These are phyloP conservation scores for Hycleus cichorii DNA, from an alignment of 1,140 invertebrate species.

Conservation along the genomic window DNA sequence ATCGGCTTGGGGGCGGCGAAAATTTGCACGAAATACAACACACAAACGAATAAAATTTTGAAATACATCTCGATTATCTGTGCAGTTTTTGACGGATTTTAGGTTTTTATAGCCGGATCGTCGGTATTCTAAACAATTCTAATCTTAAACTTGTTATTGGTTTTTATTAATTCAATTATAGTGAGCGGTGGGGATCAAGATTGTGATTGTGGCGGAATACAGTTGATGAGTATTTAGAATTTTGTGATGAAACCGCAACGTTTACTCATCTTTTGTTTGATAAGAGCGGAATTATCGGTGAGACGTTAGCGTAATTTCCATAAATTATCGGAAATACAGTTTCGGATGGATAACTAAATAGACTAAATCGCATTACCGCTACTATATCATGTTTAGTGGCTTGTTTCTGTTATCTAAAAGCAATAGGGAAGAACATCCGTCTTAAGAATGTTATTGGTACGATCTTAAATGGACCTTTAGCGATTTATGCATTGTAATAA, in stretches of 20 bases:
- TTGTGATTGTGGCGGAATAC: neutral
- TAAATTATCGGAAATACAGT: conserved; percentile 15
- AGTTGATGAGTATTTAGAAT: too few relatives aligned
- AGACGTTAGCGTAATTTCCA: conserved; percentile 7
- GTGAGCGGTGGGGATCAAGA: neutral
- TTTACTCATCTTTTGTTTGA: too few relatives aligned
- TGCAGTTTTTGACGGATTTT: neutral
- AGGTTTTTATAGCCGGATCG: too few relatives aligned
- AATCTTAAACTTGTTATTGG: too few relatives aligned
- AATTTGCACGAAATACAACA: neutral
- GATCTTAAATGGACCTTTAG: conserved; percentile 25
- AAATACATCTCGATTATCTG: neutral
- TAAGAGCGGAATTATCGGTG: neutral
- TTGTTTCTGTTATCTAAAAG: conserved; percentile 30
- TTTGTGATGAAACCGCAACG: too few relatives aligned
- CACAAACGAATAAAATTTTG: neutral
- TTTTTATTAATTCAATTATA: too few relatives aligned
- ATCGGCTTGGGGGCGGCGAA: conserved; percentile 6
- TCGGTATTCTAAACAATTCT: too few relatives aligned
- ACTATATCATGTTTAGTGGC: conserved; percentile 33
- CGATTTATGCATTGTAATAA: conserved; percentile 30
- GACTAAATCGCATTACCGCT: conserved; percentile 13
- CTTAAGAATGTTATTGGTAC: conserved; percentile 29
- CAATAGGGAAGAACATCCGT: conserved; percentile 30
- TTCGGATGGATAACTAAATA: too few relatives aligned